These are phyloP conservation scores for Crotalus helleri DNA, from an alignment of 2,113 vertebrate species.

Conservation along the genomic window DNA sequence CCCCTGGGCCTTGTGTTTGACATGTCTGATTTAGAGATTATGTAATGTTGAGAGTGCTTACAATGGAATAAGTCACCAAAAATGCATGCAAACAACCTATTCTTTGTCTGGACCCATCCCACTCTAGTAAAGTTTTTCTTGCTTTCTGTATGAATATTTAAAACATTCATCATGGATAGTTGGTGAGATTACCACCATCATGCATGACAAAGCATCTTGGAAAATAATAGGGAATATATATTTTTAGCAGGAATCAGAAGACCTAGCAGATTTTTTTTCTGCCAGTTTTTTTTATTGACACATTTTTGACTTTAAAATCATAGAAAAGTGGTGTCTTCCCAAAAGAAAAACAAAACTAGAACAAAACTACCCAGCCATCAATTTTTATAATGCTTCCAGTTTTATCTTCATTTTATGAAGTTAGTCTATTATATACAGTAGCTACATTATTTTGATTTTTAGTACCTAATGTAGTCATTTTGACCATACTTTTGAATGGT, in stretches of 20 bases:
- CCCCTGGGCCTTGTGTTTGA: too few relatives aligned
- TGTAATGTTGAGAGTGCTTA: constrained; percentile 10
- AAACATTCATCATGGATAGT: not conserved
- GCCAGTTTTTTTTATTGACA: not conserved
- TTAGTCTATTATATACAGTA: too few relatives aligned
- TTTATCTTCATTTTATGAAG: too few relatives aligned
- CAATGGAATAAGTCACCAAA: constrained; percentile 21
- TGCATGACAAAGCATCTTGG: not conserved
- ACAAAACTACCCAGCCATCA: not conserved
- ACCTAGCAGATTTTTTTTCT: constrained; percentile 7
- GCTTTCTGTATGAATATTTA: not conserved
- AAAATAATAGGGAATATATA: not conserved
- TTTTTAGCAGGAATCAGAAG: not conserved
- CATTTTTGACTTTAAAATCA: not conserved
- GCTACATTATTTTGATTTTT: too few relatives aligned
- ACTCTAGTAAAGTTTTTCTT: not conserved
- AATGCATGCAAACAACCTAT: not conserved
- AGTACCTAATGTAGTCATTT: too few relatives aligned
- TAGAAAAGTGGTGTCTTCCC: constrained; percentile 31
- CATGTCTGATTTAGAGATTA: not conserved
- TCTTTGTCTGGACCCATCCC: not conserved
- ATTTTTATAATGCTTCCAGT: too few relatives aligned
- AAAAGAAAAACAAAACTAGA: constrained; percentile 22
- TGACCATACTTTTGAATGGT: too few relatives aligned
- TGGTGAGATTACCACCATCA: not conserved